phyloP scores from a whole-genome alignment of 30 jellyfish, hydroid and myxozoan genomes.

The Aurelia sp. region DNA sequence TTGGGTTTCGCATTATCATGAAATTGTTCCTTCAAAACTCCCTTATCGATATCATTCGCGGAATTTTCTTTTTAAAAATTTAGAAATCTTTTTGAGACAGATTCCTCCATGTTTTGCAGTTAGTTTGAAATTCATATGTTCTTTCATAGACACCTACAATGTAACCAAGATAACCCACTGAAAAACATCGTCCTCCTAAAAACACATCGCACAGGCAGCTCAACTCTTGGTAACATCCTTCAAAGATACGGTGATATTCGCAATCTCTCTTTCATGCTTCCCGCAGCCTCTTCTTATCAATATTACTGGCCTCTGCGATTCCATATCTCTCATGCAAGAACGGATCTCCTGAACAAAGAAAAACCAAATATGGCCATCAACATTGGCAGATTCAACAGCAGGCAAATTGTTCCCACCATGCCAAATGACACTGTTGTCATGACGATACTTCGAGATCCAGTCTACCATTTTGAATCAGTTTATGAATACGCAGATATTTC shows the following conservation, averaged over 20 bases:
- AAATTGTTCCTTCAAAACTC: too few relatives aligned
- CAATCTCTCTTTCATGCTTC: constrained; percentile 75
- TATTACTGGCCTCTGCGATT: constrained; percentile 97
- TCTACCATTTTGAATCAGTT: constrained; percentile 86
- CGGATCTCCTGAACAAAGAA: constrained; percentile 80
- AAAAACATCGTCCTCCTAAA: constrained; percentile 70
- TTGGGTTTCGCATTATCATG: too few relatives aligned
- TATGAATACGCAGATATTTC: constrained; percentile 83
- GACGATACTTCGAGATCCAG: constrained; percentile 88
- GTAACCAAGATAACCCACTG: constrained; percentile 62
- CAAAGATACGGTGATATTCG: constrained; percentile 86
- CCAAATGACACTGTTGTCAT: constrained; percentile 73
- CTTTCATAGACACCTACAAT: constrained; percentile 63
- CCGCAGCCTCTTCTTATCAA: constrained; percentile 83
- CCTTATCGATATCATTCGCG: too few relatives aligned
- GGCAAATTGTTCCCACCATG: constrained; percentile 73
- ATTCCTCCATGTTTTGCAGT: too few relatives aligned
- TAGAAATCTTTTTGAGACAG: too few relatives aligned
- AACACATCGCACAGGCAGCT: constrained; percentile 97
- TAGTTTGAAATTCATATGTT: not conserved
- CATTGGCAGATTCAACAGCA: constrained; percentile 77
- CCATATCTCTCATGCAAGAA: constrained; percentile 85
- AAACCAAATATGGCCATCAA: constrained; percentile 85
- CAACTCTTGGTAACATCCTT: constrained; percentile 84
- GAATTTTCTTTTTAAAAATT: too few relatives aligned